Evolutionary conservation across 92 coral and sea anemone species (phyloP), one percentile per base, ranked within the genome.

Genomic region (Galaxea fascicularis): DNA sequence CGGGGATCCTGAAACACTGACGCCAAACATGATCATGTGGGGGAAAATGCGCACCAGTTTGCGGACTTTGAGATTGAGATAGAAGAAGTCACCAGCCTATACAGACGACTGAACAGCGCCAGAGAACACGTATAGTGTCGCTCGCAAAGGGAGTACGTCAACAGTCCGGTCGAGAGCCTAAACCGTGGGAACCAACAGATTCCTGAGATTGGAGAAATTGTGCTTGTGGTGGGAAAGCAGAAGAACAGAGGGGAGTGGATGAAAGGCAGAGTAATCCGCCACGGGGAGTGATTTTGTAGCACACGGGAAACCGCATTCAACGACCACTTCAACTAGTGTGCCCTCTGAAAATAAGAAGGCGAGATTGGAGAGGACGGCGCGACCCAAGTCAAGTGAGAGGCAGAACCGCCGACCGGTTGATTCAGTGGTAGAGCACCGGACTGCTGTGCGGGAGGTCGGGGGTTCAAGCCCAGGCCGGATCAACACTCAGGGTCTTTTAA

Each of bases 221-320:
- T 76, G 5, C 39, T 76, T 21, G 82, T 76, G 41, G 72, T 24
- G 53, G 82, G 82, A 21, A 73, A 76, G 73, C 20, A 76, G n/a
- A 64, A 56, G 65, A 64, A 63, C 35, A 24, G 68, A 17, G 39
- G 35, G 15, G 0, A 63, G 68, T 26, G 68, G 68, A 63, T 24
- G 82, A 53, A 76, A 56, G 82, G 62, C 7, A 76, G 53, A 56
- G 82, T 26, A 30, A 56, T 54, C 45, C 73, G 31, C 15, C 82
- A 54, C 47, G 75, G 53, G 75, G 75, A 70, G 75, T 70, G 41
- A 49, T 70, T 30, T 11, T 70, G 41, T 49, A 29, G 47, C 75
- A 70, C 24, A 70, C 29, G 15, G 75, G 47, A 30, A 30, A 71
- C 24, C 56, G 35, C 76, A 71, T 71, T 71, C 53, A 71, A 71